Conservation (phyloP, 2,113 vertebrate genomes). For the Chaetura pelagica region DNA sequence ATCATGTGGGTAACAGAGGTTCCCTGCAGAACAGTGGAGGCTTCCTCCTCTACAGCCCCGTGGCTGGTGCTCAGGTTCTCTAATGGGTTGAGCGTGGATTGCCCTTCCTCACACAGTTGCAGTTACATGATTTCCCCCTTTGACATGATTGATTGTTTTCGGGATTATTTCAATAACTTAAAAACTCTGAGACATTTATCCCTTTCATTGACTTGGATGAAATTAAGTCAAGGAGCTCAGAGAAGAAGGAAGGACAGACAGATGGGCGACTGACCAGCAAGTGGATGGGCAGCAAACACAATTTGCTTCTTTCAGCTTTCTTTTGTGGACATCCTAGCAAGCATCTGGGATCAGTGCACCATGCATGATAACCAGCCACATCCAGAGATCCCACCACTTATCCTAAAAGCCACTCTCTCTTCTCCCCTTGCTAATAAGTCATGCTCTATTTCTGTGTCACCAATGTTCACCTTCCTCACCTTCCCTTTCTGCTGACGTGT, state of each 20-base stretch:
- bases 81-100: rapidly evolving
- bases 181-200: background rate
- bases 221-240: background rate
- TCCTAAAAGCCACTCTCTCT: background rate
- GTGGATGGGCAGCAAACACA: background rate
- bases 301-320: background rate
- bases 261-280: background rate
- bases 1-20: background rate
- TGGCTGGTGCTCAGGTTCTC: background rate
- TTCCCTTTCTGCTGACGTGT: background rate
- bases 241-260: background rate
- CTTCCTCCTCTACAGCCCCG: background rate
- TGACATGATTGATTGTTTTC: background rate
- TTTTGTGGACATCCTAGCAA: background rate
- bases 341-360: background rate
- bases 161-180: background rate
- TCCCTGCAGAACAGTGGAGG: background rate
- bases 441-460: background rate
- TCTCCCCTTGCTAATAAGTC: background rate
- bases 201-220: background rate
- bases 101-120: background rate
- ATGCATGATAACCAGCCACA: background rate
- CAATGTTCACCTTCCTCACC: background rate
- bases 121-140: background rate
- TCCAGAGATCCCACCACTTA: background rate